Base-by-base conservation (phyloP, 1,140 invertebrate species). In the Euglossa dilemma region DNA sequence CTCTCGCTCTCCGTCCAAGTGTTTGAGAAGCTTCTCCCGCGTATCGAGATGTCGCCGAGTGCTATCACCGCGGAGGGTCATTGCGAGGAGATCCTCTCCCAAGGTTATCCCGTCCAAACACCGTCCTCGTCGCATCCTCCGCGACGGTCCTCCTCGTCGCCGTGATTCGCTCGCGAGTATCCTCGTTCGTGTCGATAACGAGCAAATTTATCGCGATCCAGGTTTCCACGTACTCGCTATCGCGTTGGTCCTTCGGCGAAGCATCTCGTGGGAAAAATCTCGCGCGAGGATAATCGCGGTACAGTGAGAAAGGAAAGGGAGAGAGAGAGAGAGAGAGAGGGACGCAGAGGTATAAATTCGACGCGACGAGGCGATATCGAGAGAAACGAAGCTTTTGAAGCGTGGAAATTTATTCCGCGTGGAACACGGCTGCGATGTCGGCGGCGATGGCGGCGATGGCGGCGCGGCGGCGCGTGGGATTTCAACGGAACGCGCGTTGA, bases 11-110 rank as follows among this genome's bases (percentile, higher is more conserved):
- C 70, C 50, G 59, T 59, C 43, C 28, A 77, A 77, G 56, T 87
- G 85, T 87, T 87, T 73, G 72, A 80, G 72, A 64, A 57, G 52
- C 57, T 36, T 57, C 80, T 71, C 75, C 43, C 64, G 45, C 74
- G 81, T 84, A 80, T 87, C 85, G 81, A 84, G 85, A 87, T 70
- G 81, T 74, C 63, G 56, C 25, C 23, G 20, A 80, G 85, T 71
- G 66, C 71, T 74, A 63, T 63, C 61, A 23, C 67, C 28, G 16
- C 28, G 71, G 20, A 69, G 80, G 73, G 54, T 82, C 73, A 69
- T 82, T 63, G 71, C 50, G 57, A 43, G 59, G 18, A 82, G 72
- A 75, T 59, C 52, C 77, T 86, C 84, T 76, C 47, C 57, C 52
- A 75, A 67, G 59, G 76, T 69, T 57, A 77, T 63, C 81, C 36